phyloP scores from a whole-genome alignment of 37 sponge, comb jelly and placozoan genomes.

The Crambe crambe region DNA sequence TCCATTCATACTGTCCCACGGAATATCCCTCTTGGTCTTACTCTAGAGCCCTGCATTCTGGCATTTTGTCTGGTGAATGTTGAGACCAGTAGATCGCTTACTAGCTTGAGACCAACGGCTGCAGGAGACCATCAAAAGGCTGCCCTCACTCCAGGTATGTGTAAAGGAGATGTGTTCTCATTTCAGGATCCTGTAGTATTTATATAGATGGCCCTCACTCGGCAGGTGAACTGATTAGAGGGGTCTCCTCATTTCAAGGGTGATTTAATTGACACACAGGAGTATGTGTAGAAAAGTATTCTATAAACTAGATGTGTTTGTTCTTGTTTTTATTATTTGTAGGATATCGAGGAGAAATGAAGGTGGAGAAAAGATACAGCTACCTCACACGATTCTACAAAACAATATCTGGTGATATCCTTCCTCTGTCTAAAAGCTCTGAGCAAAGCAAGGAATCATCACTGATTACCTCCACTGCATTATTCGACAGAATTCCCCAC shows the following conservation, averaged over 20 bases:
- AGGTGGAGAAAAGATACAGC: not conserved
- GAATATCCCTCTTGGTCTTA: slow-evolving; percentile 18
- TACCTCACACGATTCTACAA: slow-evolving; percentile 39
- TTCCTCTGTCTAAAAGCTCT: slow-evolving; percentile 8
- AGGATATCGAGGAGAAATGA: slow-evolving; percentile 53
- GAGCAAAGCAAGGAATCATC: not conserved
- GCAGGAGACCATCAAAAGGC: not conserved
- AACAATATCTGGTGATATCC: slow-evolving; percentile 15
- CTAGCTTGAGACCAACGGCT: slow-evolving; percentile 12
- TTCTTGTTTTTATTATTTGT: too few species aligned
- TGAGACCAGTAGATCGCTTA: not conserved
- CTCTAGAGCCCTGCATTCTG: slow-evolving; percentile 29
- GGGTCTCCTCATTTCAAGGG: too few species aligned
- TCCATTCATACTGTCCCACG: slow-evolving; percentile 18
- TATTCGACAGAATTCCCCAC: slow-evolving; percentile 31
- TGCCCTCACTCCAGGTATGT: slow-evolving; percentile 22
- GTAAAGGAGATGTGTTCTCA: too few species aligned
- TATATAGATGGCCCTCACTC: too few species aligned
- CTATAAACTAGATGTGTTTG: too few species aligned
- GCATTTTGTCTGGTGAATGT: slow-evolving; percentile 46
- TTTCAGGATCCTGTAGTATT: not conserved
- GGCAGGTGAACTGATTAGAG: too few species aligned
- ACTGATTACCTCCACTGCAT: not conserved
- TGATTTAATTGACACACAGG: too few species aligned
- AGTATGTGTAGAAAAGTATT: too few species aligned